A percentile compares a stretch with the other conserved stretches of the same genome.
phyloP scores from a whole-genome alignment of 2,888 invertebrate species.

The Melipona beecheii region DNA sequence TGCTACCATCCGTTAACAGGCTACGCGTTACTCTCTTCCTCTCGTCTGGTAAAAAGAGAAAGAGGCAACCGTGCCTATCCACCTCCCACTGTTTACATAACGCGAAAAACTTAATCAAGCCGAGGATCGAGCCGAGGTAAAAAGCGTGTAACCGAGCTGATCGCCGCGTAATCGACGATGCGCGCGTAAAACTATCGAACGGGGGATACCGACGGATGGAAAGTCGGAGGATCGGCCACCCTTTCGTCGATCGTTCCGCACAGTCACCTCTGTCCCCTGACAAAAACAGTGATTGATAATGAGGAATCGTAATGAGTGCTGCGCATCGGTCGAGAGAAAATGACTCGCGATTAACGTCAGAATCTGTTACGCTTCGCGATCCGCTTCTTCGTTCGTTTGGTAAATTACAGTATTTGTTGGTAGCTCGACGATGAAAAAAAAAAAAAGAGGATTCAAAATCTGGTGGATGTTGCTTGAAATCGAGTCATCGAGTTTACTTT shows the following conservation, averaged over 20 bases:
- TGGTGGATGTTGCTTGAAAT: conserved; percentile 23
- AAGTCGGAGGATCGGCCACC: conserved; percentile 46
- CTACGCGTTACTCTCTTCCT: neutral
- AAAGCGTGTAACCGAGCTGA: conserved; percentile 51
- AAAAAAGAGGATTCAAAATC: conserved; percentile 11
- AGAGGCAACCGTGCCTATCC: conserved; percentile 28
- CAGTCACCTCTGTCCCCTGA: conserved; percentile 14
- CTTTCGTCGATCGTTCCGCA: conserved; percentile 51
- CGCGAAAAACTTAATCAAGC: conserved; percentile 54
- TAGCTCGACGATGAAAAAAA: neutral
- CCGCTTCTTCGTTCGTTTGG: conserved; percentile 39
- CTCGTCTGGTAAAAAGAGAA: neutral
- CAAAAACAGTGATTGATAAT: conserved; percentile 68
- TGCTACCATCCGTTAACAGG: neutral
- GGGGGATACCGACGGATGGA: conserved; percentile 8
- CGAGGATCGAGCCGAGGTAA: conserved; percentile 26
- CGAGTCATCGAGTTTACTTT: conserved; percentile 73
- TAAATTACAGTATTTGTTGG: conserved; percentile 7
- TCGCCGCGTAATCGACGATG: conserved; percentile 56
- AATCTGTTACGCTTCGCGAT: conserved; percentile 52
- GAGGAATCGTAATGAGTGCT: conserved; percentile 41
- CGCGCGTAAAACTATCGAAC: conserved; percentile 55
- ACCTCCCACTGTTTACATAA: conserved; percentile 55
- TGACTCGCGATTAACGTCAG: conserved; percentile 65
- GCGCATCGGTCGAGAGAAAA: conserved; percentile 54